Base-by-base conservation (phyloP, 1,140 invertebrate genomes). In the Periplaneta americana region DNA sequence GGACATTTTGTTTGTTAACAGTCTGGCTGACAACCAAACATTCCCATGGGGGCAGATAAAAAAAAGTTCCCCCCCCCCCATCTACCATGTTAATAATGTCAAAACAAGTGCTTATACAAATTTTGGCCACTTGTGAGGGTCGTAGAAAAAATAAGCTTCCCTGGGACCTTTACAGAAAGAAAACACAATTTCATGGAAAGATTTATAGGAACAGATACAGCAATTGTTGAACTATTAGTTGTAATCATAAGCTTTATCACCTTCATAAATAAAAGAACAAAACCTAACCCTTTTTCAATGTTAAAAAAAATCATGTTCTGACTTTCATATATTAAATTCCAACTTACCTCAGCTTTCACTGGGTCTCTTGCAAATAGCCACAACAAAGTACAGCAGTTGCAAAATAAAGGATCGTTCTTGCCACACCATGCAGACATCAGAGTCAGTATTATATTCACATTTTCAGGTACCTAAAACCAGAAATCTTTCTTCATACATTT, bases 281-380 rank as follows among this genome's bases (percentile, higher is more conserved):
- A n/a, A n/a, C n/a, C n/a, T n/a, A n/a, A n/a, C n/a, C n/a, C n/a
- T n/a, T n/a, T n/a, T n/a, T n/a, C n/a, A n/a, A n/a, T n/a, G n/a
- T n/a, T n/a, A n/a, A n/a, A n/a, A n/a, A n/a, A n/a, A n/a, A n/a
- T n/a, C n/a, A n/a, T n/a, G 36, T 15, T 15, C 36, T 37, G 36
- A 15, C 36, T 15, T 15, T 37, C 37, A 39, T 48, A 0, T 48
- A 22, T 5, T 48, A 28, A 76, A 6, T 75, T 17, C 57, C 81
- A 10, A 78, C 82, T 85, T 86, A 91, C 91, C 87, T 87, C 85
- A 84, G 87, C 88, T 74, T 90, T 87, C 35, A 86, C 85, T n/a
- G 90, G 87, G 78, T 90, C 91, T 85, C 92, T 91, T 2, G 90
- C 87, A 85, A 93, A 92, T 22, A 93, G 85, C 92, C 92, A 93